Evolutionary conservation across 2,888 invertebrate species (phyloP).

Genomic region (Epirrhoe alternata): DNA sequence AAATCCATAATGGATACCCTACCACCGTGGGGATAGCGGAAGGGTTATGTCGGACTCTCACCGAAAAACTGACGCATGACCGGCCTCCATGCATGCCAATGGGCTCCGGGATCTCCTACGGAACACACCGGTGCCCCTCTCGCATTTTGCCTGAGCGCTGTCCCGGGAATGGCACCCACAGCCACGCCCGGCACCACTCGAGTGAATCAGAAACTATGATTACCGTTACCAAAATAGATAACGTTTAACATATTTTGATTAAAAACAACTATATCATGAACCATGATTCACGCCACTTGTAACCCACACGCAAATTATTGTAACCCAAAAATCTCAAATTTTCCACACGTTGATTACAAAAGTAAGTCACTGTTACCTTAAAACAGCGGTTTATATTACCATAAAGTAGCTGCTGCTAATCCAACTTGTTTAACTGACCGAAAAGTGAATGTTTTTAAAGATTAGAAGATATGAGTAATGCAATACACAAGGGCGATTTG

Average conservation of each 20-base stretch:
- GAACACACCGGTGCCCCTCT: too few relatives aligned
- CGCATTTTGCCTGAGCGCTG: too few relatives aligned
- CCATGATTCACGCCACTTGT: conserved; percentile 1
- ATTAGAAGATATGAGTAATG: conserved; percentile 16
- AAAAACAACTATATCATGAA: neutral
- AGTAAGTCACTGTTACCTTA: conserved; percentile 47
- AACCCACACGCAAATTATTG: neutral
- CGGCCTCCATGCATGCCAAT: too few relatives aligned
- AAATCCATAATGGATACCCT: too few relatives aligned
- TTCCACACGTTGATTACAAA: conserved; percentile 43
- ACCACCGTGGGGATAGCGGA: too few relatives aligned
- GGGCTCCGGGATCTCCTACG: too few relatives aligned
- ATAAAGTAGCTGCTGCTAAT: conserved; percentile 45
- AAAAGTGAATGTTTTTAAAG: conserved; percentile 42
- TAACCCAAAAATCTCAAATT: conserved; percentile 31
- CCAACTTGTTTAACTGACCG: conserved; percentile 56
- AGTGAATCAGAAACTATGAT: too few relatives aligned
- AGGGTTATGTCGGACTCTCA: too few relatives aligned
- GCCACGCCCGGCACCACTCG: too few relatives aligned
- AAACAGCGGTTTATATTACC: conserved; percentile 49
- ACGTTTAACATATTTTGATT: neutral
- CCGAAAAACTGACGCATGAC: too few relatives aligned
- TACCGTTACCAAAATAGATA: neutral
- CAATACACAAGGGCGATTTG: conserved; percentile 21
- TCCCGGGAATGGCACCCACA: too few relatives aligned